Base-by-base conservation (phyloP, 1,140 invertebrate species). In the Zeugodacus cucurbitae region DNA sequence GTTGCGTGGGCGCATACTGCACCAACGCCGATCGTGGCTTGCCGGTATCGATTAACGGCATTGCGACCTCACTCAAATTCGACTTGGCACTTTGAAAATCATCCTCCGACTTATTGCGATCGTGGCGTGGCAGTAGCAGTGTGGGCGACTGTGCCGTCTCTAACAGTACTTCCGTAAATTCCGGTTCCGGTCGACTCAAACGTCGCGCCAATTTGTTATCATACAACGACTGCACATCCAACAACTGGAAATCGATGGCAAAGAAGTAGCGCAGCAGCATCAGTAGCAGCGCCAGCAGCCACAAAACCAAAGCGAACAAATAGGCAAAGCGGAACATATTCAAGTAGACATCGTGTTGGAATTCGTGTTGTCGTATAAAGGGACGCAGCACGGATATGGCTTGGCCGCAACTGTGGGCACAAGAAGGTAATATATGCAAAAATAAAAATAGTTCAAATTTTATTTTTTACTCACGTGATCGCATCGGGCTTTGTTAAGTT, bases 31-130 rank as follows among this genome's bases (percentile, higher is more conserved):
- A 22, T 29, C 34, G 41, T 14, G 44, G 74, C 41, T 29, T 82
- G 74, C 74, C 41, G 3, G 74, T 44, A 14, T 82, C 41, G 3
- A 93, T 88, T 32, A 93, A 89, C 17, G 92, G 92, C 88, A 90
- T 88, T 6, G 91, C 89, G 37, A 91, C 44, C n/a, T 93, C 92
- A 41, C 92, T 93, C 6, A 92, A 88, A 2, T 90, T 90, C 14
- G 92, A 93, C 88, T 91, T 91, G 88, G 92, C 92, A 87, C 92
- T 93, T 78, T 93, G 92, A 59, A 91, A 93, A 64, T 93, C 92
- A 29, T 93, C 92, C 59, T 93, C 92, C 2, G 92, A 93, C 29
- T 88, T 89, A 1, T 91, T 89, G 2, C 91, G 88, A 54, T 64
- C 44, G 87, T 85, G 54, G 26, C 54, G 57, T 29, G 37, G 26